Evolutionary conservation across 2,888 invertebrate species (phyloP).

Genomic region (Cheilosia grossa): DNA sequence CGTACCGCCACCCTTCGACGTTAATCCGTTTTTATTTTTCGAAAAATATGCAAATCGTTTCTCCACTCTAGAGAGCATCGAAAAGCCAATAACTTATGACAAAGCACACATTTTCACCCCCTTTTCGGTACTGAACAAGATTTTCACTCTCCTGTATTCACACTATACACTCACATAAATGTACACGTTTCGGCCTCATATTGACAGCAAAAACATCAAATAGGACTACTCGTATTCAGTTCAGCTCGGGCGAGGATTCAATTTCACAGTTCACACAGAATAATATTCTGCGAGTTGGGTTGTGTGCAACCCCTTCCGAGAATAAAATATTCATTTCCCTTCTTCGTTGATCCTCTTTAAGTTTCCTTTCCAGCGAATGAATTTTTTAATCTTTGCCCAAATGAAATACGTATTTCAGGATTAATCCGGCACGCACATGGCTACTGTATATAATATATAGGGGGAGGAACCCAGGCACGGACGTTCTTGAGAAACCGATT

Average conservation of each 20-base stretch:
- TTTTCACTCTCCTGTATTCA: not conserved
- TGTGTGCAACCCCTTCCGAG: slow-evolving; percentile 20
- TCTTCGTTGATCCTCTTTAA: slow-evolving; percentile 29
- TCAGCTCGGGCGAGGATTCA: slow-evolving; percentile 30
- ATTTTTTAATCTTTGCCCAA: slow-evolving; percentile 49
- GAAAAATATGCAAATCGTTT: slow-evolving; percentile 47
- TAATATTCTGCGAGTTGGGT: not conserved
- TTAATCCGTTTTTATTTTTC: slow-evolving; percentile 10
- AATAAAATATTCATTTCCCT: slow-evolving; percentile 22
- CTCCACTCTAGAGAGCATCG: slow-evolving; percentile 10
- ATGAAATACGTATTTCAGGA: slow-evolving; percentile 46
- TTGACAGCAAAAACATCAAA: too few species aligned
- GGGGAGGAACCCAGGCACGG: not conserved
- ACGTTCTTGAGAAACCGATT: slow-evolving; percentile 53
- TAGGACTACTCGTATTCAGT: too few species aligned
- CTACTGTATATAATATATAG: not conserved
- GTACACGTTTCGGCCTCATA: too few species aligned
- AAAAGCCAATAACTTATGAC: slow-evolving; percentile 50
- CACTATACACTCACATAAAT: too few species aligned
- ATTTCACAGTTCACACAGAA: slow-evolving; percentile 65
- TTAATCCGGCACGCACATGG: slow-evolving; percentile 56
- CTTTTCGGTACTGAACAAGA: not conserved
- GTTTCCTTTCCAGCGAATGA: slow-evolving; percentile 46
- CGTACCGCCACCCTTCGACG: not conserved
- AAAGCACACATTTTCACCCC: slow-evolving; percentile 39